Evolutionary conservation across 2,888 invertebrate genomes (phyloP).

Genomic region (Drosophila rellima): DNA sequence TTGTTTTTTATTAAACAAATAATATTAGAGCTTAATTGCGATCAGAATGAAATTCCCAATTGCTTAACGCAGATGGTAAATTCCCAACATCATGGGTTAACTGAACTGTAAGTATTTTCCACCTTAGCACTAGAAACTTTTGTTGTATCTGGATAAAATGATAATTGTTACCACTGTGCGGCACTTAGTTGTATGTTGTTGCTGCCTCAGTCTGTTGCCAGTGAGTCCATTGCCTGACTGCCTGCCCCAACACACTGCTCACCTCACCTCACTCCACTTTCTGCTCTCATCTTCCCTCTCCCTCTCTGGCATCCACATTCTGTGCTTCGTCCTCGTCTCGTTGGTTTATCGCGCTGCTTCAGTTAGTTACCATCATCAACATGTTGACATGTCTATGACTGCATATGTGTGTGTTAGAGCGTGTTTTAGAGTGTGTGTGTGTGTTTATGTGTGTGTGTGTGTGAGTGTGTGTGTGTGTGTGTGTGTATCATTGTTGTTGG

Average conservation of each 20-base stretch:
- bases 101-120: too few relatives aligned
- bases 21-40: too few relatives aligned
- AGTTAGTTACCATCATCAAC: conserved; percentile 82
- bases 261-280: background rate
- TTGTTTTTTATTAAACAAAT: too few relatives aligned
- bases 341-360: conserved; percentile 72
- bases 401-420: conserved; percentile 36
- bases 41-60: too few relatives aligned
- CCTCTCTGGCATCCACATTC: conserved; percentile 6
- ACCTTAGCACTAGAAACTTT: background rate
- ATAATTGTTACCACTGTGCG: conserved; percentile 39
- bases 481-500: conserved; percentile 29
- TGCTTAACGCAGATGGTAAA: too few relatives aligned
- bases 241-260: conserved; percentile 15
- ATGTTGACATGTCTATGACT: conserved; percentile 82
- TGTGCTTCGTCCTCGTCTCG: conserved; percentile 27
- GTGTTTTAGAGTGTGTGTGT: conserved; percentile 24
- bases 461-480: conserved; percentile 28
- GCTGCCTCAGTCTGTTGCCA: conserved; percentile 37
- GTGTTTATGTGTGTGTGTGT: conserved; percentile 15
- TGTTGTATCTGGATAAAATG: background rate
- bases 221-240: conserved; percentile 32
- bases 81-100: too few relatives aligned
- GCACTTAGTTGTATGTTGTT: conserved; percentile 25
- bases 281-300: conserved; percentile 9